phyloP scores from a whole-genome alignment of 2,888 invertebrate species.

The Hololepta plana region DNA sequence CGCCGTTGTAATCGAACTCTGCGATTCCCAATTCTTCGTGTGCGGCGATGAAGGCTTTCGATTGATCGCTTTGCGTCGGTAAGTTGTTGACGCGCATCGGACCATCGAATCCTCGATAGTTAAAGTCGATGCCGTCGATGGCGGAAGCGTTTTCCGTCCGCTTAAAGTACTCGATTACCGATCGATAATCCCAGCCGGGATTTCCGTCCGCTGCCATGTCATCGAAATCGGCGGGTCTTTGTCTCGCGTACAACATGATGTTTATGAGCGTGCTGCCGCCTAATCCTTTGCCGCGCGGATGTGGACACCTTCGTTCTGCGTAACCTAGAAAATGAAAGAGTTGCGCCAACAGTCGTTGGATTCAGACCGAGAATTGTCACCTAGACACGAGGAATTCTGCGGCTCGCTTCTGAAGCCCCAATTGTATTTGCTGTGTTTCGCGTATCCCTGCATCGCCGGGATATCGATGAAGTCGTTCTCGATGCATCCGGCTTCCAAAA shows the following conservation, averaged over 20 bases:
- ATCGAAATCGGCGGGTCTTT: slow-evolving; percentile 74
- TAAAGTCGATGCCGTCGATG: slow-evolving; percentile 35
- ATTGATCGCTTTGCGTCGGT: slow-evolving; percentile 40
- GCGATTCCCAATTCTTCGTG: slow-evolving; percentile 60
- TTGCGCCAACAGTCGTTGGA: neutral
- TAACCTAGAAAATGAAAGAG: neutral
- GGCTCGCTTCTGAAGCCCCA: slow-evolving; percentile 32
- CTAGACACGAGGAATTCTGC: neutral
- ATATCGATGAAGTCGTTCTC: slow-evolving; percentile 81
- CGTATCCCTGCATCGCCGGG: slow-evolving; percentile 68
- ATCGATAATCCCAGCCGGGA: slow-evolving; percentile 69
- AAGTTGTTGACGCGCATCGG: slow-evolving; percentile 45
- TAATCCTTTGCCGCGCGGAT: neutral
- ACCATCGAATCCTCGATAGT: slow-evolving; percentile 44
- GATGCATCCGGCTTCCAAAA: slow-evolving; percentile 75
- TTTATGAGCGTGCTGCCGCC: slow-evolving; percentile 80
- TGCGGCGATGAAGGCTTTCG: slow-evolving; percentile 67
- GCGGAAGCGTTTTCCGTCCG: too few relatives aligned
- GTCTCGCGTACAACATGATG: slow-evolving; percentile 83
- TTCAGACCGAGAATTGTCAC: neutral
- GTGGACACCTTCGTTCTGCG: neutral
- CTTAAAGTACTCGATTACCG: slow-evolving; percentile 50
- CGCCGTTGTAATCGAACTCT: slow-evolving; percentile 66
- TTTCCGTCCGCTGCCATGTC: slow-evolving; percentile 71
- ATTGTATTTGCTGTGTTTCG: slow-evolving; percentile 71